Percentiles rank a stretch among this genome's conserved stretches.
Conservation (phyloP, 2,797 vertebrate species). For the Acanthurus tractus region DNA sequence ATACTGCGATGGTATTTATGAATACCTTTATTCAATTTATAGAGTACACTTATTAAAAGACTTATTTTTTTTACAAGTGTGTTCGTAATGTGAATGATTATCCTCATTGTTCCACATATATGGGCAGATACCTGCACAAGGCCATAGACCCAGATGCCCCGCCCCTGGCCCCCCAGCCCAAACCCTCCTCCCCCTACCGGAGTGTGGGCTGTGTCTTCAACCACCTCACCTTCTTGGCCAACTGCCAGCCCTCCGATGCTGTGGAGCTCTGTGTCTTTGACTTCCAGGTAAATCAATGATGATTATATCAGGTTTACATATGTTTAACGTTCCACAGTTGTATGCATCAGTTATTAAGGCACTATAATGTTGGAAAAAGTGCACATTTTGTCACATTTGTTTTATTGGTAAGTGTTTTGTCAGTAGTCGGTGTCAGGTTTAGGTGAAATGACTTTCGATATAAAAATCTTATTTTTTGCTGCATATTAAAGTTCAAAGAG, state of each 20-base stretch:
- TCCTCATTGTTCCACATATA: conserved; percentile 6
- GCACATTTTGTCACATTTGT: background rate
- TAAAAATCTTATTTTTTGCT: conserved; percentile 9
- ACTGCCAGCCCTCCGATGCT: conserved; percentile 93
- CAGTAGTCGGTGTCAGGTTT: background rate
- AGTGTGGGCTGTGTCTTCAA: conserved; percentile 97
- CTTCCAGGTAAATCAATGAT: conserved; percentile 68
- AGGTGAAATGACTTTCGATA: conserved; percentile 8
- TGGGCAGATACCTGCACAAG: conserved; percentile 91
- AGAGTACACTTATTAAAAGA: background rate
- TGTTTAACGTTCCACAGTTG: background rate
- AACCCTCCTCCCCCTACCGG: conserved; percentile 90
- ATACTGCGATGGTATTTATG: background rate
- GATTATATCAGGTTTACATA: no score
- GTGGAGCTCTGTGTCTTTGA: conserved; percentile 95
- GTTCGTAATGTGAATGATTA: background rate
- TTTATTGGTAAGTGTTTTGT: background rate
- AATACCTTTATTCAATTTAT: background rate
- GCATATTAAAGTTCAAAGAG: conserved; percentile 9
- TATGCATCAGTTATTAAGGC: background rate
- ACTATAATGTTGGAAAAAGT: background rate
- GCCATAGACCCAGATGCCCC: conserved; percentile 90
- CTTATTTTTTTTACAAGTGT: background rate
- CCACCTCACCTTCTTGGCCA: conserved; percentile 93
- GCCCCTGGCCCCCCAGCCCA: conserved; percentile 89